These are phyloP conservation scores for Drosophila paramelanica DNA, from an alignment of 2,888 invertebrate genomes.

Conservation along the genomic window DNA sequence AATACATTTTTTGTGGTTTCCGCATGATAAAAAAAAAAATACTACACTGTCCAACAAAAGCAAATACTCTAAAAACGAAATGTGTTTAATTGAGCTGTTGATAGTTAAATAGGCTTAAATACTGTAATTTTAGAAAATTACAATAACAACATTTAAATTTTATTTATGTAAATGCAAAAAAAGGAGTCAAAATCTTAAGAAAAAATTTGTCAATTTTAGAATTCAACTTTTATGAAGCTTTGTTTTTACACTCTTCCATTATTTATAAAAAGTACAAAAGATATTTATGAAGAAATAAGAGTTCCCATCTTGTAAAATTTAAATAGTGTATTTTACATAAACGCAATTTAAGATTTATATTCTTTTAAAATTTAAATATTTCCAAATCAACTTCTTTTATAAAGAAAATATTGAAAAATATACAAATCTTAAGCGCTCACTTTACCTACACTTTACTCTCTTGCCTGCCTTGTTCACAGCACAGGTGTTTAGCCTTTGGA, in stretches of 20 bases:
- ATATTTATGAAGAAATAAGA: no score
- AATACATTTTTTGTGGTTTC: constrained; percentile 75
- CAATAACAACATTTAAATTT: no score
- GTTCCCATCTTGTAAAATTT: background rate
- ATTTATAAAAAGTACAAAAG: no score
- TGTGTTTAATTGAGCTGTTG: no score
- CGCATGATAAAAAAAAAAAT: constrained; percentile 56
- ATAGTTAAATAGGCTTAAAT: no score
- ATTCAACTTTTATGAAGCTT: no score
- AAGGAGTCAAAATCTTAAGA: no score
- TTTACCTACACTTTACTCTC: constrained; percentile 3
- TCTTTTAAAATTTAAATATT: background rate
- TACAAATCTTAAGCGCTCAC: background rate
- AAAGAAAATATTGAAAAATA: background rate
- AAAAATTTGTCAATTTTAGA: no score
- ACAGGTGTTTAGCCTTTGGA: background rate
- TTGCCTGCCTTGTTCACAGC: background rate
- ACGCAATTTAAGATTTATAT: background rate
- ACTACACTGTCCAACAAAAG: constrained; percentile 45
- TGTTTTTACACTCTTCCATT: no score
- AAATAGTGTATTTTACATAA: background rate
- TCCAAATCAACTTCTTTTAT: background rate
- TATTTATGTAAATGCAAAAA: no score
- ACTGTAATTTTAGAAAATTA: no score
- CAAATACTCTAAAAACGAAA: no score